Conservation (phyloP, 2,888 invertebrate species). For the Bugula neritina region DNA sequence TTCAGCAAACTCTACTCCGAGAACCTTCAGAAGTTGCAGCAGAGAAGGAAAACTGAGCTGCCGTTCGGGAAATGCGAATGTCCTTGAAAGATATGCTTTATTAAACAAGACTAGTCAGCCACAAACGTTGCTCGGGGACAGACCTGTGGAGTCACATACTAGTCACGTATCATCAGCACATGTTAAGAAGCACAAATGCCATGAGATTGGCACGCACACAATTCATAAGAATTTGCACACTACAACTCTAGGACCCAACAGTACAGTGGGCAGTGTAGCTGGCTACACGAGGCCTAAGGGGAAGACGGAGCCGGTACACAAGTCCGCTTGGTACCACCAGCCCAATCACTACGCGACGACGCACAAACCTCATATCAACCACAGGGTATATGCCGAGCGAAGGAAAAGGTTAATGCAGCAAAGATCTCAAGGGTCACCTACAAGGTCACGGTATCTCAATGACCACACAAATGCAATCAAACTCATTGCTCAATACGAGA, state of each 20-base stretch:
- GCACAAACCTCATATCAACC: constrained; percentile 31
- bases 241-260: constrained; percentile 23
- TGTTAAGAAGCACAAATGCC: constrained; percentile 10
- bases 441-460: constrained; percentile 5
- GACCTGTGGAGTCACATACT: neutral
- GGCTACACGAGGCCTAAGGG: constrained; percentile 5
- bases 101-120: neutral
- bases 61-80: neutral
- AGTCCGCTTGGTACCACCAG: constrained; percentile 48
- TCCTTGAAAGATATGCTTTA: neutral
- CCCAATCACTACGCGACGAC: constrained; percentile 43
- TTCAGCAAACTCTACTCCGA: neutral
- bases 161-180: neutral
- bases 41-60: neutral
- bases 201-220: constrained; percentile 2
- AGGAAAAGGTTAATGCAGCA: constrained; percentile 12
- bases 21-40: constrained; percentile 19
- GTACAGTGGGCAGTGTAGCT: neutral
- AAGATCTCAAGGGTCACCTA: constrained; percentile 1
- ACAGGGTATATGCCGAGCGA: constrained; percentile 2
- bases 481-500: constrained; percentile 17
- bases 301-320: constrained; percentile 32
- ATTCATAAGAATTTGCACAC: constrained; percentile 17
- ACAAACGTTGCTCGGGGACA: neutral
- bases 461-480: constrained; percentile 19